Base-by-base conservation (phyloP, 2,888 invertebrate genomes). In the Hoplodrina blanda region DNA sequence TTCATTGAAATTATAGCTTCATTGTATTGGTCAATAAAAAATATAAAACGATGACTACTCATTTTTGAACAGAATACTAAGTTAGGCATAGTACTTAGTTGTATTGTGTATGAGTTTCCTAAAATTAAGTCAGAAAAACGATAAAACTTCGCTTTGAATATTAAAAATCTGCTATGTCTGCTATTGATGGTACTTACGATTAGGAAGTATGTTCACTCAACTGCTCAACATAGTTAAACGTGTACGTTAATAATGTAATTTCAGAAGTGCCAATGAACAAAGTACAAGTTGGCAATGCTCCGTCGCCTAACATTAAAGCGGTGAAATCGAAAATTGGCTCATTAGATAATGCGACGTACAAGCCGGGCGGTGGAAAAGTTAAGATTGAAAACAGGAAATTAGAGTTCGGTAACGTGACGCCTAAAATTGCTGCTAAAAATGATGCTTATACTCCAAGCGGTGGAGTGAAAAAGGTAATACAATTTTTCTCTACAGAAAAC, bases 251-350 rank as follows among this genome's bases (percentile, higher is more conserved):
- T 50, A n/a, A 61, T 61, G 19, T 41, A 1, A 65, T 94, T 95
- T 41, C 93, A 98, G 97, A 97, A 97, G 96, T 99, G 88, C 98
- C 99, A 81, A 99, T 99, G 98, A 99, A 99, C 92, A 99, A 98
- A 96, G 95, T 98, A 76, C 98, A 98, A 96, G 98, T 98, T 60
- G 99, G 99, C 64, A 97, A 98, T 85, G 98, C 98, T 68, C 98
- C 99, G 70, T 99, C 98, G 67, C 99, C 99, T 37, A 99, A 99
- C 93, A 96, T 98, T 87, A 99, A 99, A 95, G 97, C 98, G 78
- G 98, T 98, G n/a, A 97, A 97, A 91, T 99, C 99, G 33, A 99
- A 99, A 96, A 98, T 99, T 86, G 99, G 99, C 20, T 99, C 99
- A 4, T 93, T 99, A 91, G 97, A 98, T n/a, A 99, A 99, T 92